These are phyloP conservation scores for Hycleus cichorii DNA, from an alignment of 1,140 invertebrate species.

Conservation along the genomic window DNA sequence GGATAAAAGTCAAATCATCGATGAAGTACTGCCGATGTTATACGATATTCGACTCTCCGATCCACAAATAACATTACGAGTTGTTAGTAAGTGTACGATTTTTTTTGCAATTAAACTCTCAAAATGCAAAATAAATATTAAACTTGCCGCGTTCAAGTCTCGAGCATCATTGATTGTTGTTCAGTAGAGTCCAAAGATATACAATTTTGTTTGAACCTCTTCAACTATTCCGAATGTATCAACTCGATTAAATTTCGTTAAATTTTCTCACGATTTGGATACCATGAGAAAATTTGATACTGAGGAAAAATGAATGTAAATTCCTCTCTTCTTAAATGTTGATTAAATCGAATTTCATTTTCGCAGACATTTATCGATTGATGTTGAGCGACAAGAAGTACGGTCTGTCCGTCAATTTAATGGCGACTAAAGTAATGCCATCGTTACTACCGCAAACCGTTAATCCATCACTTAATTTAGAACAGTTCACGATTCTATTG, in stretches of 20 bases:
- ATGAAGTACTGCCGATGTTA: conserved; percentile 87
- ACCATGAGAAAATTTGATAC: neutral
- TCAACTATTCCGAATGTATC: too few species aligned
- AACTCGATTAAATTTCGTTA: neutral
- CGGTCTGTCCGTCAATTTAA: conserved; percentile 82
- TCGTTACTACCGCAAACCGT: conserved; percentile 86
- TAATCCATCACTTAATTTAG: conserved; percentile 80
- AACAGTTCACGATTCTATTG: conserved; percentile 80
- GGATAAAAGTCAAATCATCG: conserved; percentile 81
- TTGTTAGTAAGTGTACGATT: conserved; percentile 67
- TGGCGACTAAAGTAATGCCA: conserved; percentile 92
- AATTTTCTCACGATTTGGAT: neutral
- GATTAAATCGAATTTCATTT: neutral
- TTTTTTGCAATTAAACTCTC: too few species aligned
- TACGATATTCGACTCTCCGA: conserved; percentile 80
- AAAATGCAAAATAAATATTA: neutral
- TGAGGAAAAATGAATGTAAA: neutral
- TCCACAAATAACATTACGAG: conserved; percentile 68
- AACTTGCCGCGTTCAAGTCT: too few species aligned
- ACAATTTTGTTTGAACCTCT: too few species aligned
- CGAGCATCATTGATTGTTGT: too few species aligned
- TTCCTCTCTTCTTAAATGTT: too few species aligned
- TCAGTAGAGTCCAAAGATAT: too few species aligned
- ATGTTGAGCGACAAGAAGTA: conserved; percentile 90
- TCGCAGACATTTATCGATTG: conserved; percentile 83